Conservation (phyloP, 2,888 invertebrate genomes). For the Hoplodrina blanda region DNA sequence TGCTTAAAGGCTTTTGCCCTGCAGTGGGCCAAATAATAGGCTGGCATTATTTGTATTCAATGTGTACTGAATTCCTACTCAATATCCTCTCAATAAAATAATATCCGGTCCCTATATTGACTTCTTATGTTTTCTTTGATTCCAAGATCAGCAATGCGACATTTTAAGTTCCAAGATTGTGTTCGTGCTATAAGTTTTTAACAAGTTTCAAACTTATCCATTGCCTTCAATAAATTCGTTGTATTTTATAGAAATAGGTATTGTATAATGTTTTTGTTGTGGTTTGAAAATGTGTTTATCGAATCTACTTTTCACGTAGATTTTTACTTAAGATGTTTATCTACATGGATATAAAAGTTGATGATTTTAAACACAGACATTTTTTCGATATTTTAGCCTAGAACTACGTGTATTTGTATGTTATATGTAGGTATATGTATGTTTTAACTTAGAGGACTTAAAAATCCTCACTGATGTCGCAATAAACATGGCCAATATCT, state of each 20-base stretch:
- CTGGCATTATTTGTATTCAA: not conserved
- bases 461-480: too few relatives aligned
- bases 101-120: conserved; percentile 22
- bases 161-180: conserved; percentile 54
- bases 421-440: too few relatives aligned
- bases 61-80: conserved; percentile 6
- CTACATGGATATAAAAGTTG: too few relatives aligned
- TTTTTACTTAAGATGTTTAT: not conserved
- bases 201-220: conserved; percentile 59
- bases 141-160: conserved; percentile 50
- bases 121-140: conserved; percentile 35
- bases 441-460: too few relatives aligned
- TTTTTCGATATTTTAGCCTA: too few relatives aligned
- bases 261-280: conserved; percentile 27
- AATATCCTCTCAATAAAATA: conserved; percentile 12
- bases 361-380: too few relatives aligned
- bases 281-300: conserved; percentile 6
- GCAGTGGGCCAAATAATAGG: not conserved
- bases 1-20: too few relatives aligned
- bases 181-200: conserved; percentile 52
- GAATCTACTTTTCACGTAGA: not conserved
- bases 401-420: too few relatives aligned
- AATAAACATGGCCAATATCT: too few relatives aligned
- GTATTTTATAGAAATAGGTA: conserved; percentile 24
- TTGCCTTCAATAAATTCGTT: conserved; percentile 51